Conservation (phyloP, 1,140 invertebrate species). For the Paralvinella palmiformis region DNA sequence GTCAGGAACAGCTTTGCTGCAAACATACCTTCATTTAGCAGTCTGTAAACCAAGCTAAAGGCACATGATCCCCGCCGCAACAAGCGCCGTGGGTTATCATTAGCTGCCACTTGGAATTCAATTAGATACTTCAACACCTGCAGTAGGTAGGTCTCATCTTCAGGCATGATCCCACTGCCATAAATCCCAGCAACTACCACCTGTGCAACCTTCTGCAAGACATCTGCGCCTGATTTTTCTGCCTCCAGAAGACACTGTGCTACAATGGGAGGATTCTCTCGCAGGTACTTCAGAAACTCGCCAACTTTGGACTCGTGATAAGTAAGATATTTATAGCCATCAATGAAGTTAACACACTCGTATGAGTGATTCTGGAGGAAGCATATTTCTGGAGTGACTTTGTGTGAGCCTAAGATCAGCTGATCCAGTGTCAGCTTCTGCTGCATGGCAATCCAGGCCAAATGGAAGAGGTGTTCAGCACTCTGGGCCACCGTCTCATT, state of each 20-base stretch:
- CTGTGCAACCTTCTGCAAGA: slow-evolving; percentile 34
- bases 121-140: slow-evolving; percentile 74
- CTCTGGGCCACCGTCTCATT: slow-evolving; percentile 62
- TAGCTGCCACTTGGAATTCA: slow-evolving; percentile 68
- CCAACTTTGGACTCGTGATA: slow-evolving; percentile 69
- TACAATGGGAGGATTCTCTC: slow-evolving; percentile 72
- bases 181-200: slow-evolving; percentile 77
- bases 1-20: slow-evolving; percentile 88
- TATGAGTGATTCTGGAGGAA: slow-evolving; percentile 62
- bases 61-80: slow-evolving; percentile 79
- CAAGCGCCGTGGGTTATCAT: slow-evolving; percentile 75
- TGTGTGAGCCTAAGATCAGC: slow-evolving; percentile 67
- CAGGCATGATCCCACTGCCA: slow-evolving; percentile 69
- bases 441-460: slow-evolving; percentile 82
- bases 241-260: slow-evolving; percentile 73
- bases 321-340: slow-evolving; percentile 70
- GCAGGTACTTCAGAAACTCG: slow-evolving; percentile 67
- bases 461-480: slow-evolving; percentile 64
- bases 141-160: slow-evolving; percentile 74
- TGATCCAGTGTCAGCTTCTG: slow-evolving; percentile 78
- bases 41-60: slow-evolving; percentile 81
- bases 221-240: slow-evolving; percentile 58
- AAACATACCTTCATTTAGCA: slow-evolving; percentile 83
- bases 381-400: slow-evolving; percentile 58
- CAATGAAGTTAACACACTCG: slow-evolving; percentile 74